Base-by-base conservation (phyloP, 1,140 invertebrate species). In the Sycobia sp. region DNA sequence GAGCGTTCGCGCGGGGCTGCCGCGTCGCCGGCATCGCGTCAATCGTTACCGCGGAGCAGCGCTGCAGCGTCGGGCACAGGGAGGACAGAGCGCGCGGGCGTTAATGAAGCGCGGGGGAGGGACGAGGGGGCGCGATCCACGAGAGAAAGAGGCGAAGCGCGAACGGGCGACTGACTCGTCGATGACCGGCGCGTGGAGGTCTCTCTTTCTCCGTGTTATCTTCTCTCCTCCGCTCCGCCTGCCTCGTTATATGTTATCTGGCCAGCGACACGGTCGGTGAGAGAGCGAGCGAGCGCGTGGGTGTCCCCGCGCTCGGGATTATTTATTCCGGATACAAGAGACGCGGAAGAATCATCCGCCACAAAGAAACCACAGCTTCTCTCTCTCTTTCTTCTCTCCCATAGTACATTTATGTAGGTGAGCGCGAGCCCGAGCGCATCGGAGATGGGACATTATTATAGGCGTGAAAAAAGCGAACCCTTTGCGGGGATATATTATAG, bases 171-270 rank as follows among this genome's bases (percentile, higher is more conserved):
- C 13, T 9, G 27, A 27, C n/a, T 55, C 25, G 27, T 56, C 43
- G 44, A 47, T 58, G 55, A 58, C 22, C 43, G 27, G 49, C 43
- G 38, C 36, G n/a, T 36, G 29, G 18, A 2, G 56, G 3, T 43
- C 49, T 58, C n/a, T n/a, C n/a, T n/a, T n/a, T n/a, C n/a, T n/a
- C n/a, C n/a, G n/a, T n/a, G n/a, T n/a, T n/a, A 49, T 58, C 56
- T 49, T n/a, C n/a, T n/a, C n/a, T n/a, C n/a, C n/a, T n/a, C n/a
- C 29, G 39, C 39, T 58, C 47, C 49, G n/a, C 39, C 43, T 36
- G 49, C 34, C 43, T 58, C 44, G 44, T 58, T 58, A 49, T 58
- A 32, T 34, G 44, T 16, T 34, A 46, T 47, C 16, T 3, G 36
- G 22, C 11, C 1, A 20, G 5, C 16, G n/a, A n/a, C n/a, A n/a